Base-by-base conservation (phyloP, 2,113 vertebrate species). In the Carettochelys insculpta region DNA sequence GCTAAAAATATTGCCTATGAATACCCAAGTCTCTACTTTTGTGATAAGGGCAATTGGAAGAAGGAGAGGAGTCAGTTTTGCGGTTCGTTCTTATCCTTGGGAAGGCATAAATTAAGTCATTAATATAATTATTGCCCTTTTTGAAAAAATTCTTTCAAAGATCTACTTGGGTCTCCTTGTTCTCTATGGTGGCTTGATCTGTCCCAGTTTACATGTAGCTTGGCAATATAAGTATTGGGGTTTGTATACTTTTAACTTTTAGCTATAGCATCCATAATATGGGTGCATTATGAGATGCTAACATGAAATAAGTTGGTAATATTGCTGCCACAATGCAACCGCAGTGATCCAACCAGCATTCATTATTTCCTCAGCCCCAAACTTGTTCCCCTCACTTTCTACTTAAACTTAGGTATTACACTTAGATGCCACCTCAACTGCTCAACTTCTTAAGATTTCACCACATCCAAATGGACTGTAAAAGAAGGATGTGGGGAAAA, bases 11-110 rank as follows among this genome's bases (percentile, higher is more conserved):
- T 14, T 56, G n/a, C 45, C 54, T 45, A 71, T 68, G 11, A n/a
- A 1, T 92, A 20, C 83, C 56, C 10, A 7, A 83, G 27, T 61
- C 43, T 22, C 25, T 82, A 16, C 41, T 83, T 38, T 38, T 53
- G 43, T 53, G 34, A 90, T 3, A 52, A 87, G 14, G 68, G n/a
- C 13, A 76, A 27, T 5, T 92, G 53, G 89, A 94, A 92, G 3
- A 25, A 89, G 50, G 71, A 10, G 56, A 13, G 19, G 43, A 2
- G 1, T 16, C 11, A 6, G 19, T 4, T 85, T 48, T 92, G 20
- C 24, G 24, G 24, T 65, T 78, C 76, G 12, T 31, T 61, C 16
- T 65, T 65, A 34, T 38, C 34, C 16, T 65, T 65, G 61, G 61
- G 31, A 65, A 17, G n/a, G 9, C 8, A 65, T 34, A 65, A n/a